These are phyloP conservation scores for Carlito syrichta DNA, from an alignment of 2,113 vertebrate species.

Conservation along the genomic window DNA sequence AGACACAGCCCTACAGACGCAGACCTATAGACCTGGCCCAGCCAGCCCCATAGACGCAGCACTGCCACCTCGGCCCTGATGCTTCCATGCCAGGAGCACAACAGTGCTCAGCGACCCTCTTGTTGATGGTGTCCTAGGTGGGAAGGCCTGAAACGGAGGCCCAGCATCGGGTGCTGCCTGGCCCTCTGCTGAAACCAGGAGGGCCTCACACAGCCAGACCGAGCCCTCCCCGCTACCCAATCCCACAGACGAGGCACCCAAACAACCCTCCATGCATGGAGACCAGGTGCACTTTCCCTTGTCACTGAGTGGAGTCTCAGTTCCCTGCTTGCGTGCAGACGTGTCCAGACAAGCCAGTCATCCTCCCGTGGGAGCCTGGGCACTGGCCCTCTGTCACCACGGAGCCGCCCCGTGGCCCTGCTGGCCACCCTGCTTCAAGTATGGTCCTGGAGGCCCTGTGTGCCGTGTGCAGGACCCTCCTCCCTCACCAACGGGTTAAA, in stretches of 20 bases:
- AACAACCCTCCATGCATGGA: background rate
- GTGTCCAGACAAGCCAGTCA: background rate
- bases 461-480: too few relatives aligned
- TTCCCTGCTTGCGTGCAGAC: background rate
- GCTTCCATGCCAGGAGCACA: background rate
- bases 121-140: background rate
- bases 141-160: background rate
- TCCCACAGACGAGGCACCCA: too few relatives aligned
- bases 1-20: too few relatives aligned
- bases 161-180: background rate
- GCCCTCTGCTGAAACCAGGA: background rate
- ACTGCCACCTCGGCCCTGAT: background rate
- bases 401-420: background rate
- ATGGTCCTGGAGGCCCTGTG: background rate
- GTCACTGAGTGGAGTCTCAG: background rate
- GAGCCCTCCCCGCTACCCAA: too few relatives aligned
- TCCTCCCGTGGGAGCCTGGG: background rate
- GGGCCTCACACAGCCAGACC: background rate
- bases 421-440: rapidly evolving
- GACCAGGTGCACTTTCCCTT: background rate
- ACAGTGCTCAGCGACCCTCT: background rate
- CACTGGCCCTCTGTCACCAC: too few relatives aligned
- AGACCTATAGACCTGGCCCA: too few relatives aligned
- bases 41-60: background rate
- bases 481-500: background rate